Conservation (phyloP, 1,140 invertebrate species). For the Odontomachus brunneus region DNA sequence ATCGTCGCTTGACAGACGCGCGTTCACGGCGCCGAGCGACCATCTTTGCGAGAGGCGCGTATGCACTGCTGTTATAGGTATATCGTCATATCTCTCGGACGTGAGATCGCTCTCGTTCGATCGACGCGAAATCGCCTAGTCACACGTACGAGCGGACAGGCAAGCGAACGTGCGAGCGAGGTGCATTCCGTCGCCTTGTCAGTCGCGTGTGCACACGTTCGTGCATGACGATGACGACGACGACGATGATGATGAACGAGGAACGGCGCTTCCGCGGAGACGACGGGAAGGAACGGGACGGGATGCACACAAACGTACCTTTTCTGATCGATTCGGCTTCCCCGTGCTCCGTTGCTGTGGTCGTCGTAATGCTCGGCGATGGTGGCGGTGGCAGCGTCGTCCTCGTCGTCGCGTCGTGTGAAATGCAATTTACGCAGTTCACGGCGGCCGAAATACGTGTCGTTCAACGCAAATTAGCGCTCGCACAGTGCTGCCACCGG, state of each 20-base stretch:
- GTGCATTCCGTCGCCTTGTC: constrained; percentile 2
- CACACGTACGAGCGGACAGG: constrained; percentile 3
- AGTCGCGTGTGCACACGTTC: neutral
- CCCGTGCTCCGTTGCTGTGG: too few relatives aligned
- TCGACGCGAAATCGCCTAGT: too few relatives aligned
- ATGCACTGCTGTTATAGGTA: too few relatives aligned
- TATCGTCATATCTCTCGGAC: too few relatives aligned
- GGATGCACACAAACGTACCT: too few relatives aligned
- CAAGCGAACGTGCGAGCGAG: neutral
- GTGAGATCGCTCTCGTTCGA: too few relatives aligned
- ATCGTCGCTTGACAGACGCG: constrained; percentile 76
- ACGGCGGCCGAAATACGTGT: constrained; percentile 75
- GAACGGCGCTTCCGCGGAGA: neutral
- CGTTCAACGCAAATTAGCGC: constrained; percentile 74
- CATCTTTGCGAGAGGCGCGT: constrained; percentile 70
- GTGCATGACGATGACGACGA: neutral
- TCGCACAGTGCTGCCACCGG: constrained; percentile 76
- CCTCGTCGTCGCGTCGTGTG: constrained; percentile 25
- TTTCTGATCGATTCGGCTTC: too few relatives aligned
- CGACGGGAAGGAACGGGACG: too few relatives aligned
- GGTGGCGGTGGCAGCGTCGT: too few relatives aligned
- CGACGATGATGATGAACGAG: neutral
- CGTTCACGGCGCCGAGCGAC: constrained; percentile 69
- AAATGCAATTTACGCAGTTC: constrained; percentile 77
- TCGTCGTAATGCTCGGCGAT: too few relatives aligned